Percentiles rank a stretch among this genome's conserved stretches.
Evolutionary conservation across 1,140 invertebrate genomes (phyloP).

Genomic region (Drosophila ohnishii): DNA sequence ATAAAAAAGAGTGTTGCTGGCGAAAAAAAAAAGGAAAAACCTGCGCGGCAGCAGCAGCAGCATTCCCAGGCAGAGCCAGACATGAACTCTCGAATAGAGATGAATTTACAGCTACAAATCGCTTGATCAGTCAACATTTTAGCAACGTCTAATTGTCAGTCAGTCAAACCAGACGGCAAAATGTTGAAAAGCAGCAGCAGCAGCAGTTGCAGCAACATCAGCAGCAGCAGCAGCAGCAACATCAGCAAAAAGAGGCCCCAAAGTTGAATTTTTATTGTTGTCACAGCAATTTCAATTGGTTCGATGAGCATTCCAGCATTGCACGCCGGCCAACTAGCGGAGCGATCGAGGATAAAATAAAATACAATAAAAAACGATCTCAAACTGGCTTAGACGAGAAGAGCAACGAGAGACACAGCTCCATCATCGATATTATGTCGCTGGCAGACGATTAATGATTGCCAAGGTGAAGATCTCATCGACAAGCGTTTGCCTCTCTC

Average conservation of each 20-base stretch:
- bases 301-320: constrained; percentile 82
- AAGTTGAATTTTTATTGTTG: constrained; percentile 83
- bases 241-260: constrained; percentile 70
- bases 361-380: constrained; percentile 27
- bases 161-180: constrained; percentile 61
- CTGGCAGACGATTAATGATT: constrained; percentile 82
- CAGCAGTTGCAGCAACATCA: constrained; percentile 7
- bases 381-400: constrained; percentile 69
- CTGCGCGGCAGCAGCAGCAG: constrained; percentile 10
- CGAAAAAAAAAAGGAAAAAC: constrained; percentile 1
- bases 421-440: constrained; percentile 83
- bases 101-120: constrained; percentile 83
- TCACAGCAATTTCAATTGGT: constrained; percentile 83
- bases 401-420: constrained; percentile 57
- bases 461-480: constrained; percentile 83
- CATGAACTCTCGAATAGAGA: constrained; percentile 77
- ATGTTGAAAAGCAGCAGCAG: constrained; percentile 26
- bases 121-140: constrained; percentile 82
- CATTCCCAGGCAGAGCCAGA: constrained; percentile 43
- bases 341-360: constrained; percentile 31
- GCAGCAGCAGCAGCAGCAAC: constrained; percentile 7
- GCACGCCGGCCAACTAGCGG: constrained; percentile 73
- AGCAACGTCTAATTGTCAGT: constrained; percentile 81
- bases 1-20: constrained; percentile 37
- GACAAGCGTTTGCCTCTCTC: constrained; percentile 53